Evolutionary conservation across 2,797 vertebrate species (phyloP), one percentile per base, ranked within the genome.

Genomic region (Vespertilio murinus): DNA sequence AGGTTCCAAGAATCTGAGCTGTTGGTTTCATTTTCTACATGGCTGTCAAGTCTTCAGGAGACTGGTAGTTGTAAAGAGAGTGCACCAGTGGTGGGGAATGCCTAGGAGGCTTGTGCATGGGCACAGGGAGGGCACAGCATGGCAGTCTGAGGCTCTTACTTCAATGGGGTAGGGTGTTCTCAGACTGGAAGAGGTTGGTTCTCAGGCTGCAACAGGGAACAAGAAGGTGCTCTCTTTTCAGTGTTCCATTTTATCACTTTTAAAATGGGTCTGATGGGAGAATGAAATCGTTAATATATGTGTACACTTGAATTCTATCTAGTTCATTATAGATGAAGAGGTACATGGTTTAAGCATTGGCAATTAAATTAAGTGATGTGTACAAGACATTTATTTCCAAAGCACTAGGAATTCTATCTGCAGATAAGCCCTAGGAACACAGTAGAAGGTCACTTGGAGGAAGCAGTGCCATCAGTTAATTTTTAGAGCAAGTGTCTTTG

Each of bases 341-440:
- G 96, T 95, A 90, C 87, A 90, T 97, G 96, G 95, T 96, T 97
- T 90, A 97, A 96, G 92, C 90, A 94, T 97, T 97, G 96, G 97
- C 97, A 96, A 96, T 94, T 92, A 97, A 97, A 96, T 96, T 94
- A 97, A 97, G 61, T 94, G 96, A 96, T 92, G 73, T 98, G 97
- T 97, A 96, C 59, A 90, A 96, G 94, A 87, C 52, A 93, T 96
- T 98, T 96, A 96, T 96, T 97, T 98, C 94, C 93, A 93, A 69
- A 82, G 81, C 95, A 70, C 84, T 84, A 96, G 84, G 80, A 88
- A 82, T 96, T 90, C 86, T 90, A 92, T 90, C 87, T 92, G 88
- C 79, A 96, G 95, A 96, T 90, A 96, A 92, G 8, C 38, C 69
- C 30, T 82, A 79, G 94, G 64, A 96, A 71, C 22, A 84, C 28